A percentile compares a stretch with the other conserved stretches of the same genome.
These are phyloP conservation scores for Arctopsyche grandis DNA, from an alignment of 1,140 invertebrate species.

Conservation along the genomic window DNA sequence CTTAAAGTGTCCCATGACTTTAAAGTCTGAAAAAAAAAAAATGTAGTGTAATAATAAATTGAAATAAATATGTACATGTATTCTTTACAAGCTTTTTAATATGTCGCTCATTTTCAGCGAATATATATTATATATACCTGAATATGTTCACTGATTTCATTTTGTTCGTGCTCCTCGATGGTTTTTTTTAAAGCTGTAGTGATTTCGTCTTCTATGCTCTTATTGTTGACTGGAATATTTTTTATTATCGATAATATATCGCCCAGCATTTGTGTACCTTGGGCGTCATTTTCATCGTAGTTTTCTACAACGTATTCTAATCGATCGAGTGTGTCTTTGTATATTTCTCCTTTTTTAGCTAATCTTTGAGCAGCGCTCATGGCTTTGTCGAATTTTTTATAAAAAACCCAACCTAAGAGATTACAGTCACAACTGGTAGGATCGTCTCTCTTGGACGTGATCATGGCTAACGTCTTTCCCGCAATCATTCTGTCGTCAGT, in stretches of 20 bases:
- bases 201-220: slow-evolving; percentile 11
- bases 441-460: slow-evolving; percentile 67
- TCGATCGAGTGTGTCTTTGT: slow-evolving; percentile 49
- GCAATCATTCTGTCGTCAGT: slow-evolving; percentile 72
- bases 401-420: slow-evolving; percentile 75
- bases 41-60: slow-evolving; percentile 35
- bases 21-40: slow-evolving; percentile 68
- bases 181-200: not conserved
- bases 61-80: no score
- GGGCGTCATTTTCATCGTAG: slow-evolving; percentile 50
- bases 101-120: no score
- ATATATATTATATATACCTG: slow-evolving; percentile 61
- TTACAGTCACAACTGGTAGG: slow-evolving; percentile 72
- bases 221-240: not conserved
- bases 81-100: no score
- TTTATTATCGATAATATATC: not conserved
- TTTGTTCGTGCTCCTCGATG: slow-evolving; percentile 58
- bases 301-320: slow-evolving; percentile 51
- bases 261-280: not conserved
- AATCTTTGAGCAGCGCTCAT: slow-evolving; percentile 59
- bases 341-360: slow-evolving; percentile 44
- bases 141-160: slow-evolving; percentile 67
- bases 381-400: slow-evolving; percentile 74
- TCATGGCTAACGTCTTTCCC: slow-evolving; percentile 81
- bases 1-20: slow-evolving; percentile 69